Evolutionary conservation across 2,888 invertebrate species (phyloP).

Genomic region (Boloria selene): DNA sequence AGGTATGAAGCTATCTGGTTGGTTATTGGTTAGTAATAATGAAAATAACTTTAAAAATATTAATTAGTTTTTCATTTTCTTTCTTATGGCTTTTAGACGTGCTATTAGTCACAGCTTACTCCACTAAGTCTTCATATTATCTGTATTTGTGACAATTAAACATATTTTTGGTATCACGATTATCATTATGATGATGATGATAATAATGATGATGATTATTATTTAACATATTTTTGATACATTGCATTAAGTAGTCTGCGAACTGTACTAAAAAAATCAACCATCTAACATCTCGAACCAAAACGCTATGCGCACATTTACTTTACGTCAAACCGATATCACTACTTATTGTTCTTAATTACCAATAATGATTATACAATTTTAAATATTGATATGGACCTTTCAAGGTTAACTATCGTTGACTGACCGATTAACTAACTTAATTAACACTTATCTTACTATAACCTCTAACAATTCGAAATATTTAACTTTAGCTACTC

Average conservation of each 20-base stretch:
- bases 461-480: constrained; percentile 64
- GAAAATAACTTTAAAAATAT: too few species aligned
- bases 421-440: constrained; percentile 55
- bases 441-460: constrained; percentile 58
- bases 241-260: constrained; percentile 1
- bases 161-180: not conserved
- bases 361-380: constrained; percentile 77
- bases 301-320: constrained; percentile 70
- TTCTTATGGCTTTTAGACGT: too few species aligned
- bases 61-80: too few species aligned
- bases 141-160: too few species aligned
- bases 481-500: constrained; percentile 59
- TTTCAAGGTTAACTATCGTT: constrained; percentile 77
- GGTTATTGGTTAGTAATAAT: too few species aligned
- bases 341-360: constrained; percentile 81
- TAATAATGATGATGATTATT: too few species aligned
- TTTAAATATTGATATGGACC: constrained; percentile 82
- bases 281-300: constrained; percentile 47
- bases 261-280: constrained; percentile 21
- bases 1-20: too few species aligned
- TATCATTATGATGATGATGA: too few species aligned
- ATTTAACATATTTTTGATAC: not conserved
- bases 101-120: too few species aligned
- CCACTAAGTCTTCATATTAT: too few species aligned
- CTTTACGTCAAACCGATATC: constrained; percentile 64